Conservation (phyloP, 92 coral and sea anemone species). For the Umimayanthus kanabou region DNA sequence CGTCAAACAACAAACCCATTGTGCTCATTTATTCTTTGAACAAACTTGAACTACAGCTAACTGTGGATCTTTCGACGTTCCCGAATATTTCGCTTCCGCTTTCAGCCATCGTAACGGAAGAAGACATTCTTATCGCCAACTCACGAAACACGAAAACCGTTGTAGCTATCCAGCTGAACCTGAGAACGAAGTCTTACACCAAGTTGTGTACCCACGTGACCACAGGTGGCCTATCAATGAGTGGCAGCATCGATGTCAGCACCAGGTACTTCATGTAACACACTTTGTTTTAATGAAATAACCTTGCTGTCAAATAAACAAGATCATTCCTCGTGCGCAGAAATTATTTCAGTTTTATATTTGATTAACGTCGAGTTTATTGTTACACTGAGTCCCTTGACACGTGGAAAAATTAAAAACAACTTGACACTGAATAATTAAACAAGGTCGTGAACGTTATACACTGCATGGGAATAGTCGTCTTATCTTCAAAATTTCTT, state of each 20-base stretch:
- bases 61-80: slow-evolving; percentile 48
- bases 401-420: slow-evolving; percentile 37
- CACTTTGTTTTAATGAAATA: too few species aligned
- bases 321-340: too few species aligned
- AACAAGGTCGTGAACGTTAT: too few species aligned
- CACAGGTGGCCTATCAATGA: slow-evolving; percentile 17
- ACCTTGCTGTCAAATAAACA: neutral
- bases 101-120: slow-evolving; percentile 62
- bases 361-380: too few species aligned
- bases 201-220: slow-evolving; percentile 44
- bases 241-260: slow-evolving; percentile 48
- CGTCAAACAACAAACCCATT: slow-evolving; percentile 37
- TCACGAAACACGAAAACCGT: slow-evolving; percentile 53
- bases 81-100: slow-evolving; percentile 48
- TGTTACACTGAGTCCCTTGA: too few species aligned
- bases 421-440: too few species aligned
- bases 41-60: slow-evolving; percentile 33
- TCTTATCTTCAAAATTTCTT: too few species aligned
- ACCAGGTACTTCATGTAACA: slow-evolving; percentile 11
- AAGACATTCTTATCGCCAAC: slow-evolving; percentile 60
- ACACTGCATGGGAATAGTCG: too few species aligned
- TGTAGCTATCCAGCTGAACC: slow-evolving; percentile 56
- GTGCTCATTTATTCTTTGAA: slow-evolving; percentile 59
- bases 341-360: too few species aligned
- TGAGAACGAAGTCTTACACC: slow-evolving; percentile 35